Evolutionary conservation across 2,113 vertebrate genomes (phyloP), one percentile per base, ranked within the genome.

Genomic region (Tyto alba): DNA sequence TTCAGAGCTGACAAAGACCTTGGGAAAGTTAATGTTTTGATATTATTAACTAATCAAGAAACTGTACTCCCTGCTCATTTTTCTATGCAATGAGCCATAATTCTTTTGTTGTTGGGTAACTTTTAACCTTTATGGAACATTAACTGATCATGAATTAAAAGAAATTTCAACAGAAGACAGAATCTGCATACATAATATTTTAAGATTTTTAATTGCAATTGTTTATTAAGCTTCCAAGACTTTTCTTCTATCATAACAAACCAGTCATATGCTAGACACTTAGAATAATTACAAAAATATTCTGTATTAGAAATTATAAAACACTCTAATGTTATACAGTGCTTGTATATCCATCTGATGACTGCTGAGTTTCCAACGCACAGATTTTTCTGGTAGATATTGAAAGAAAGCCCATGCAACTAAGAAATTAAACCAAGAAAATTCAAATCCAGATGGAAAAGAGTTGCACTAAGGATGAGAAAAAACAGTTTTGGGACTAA

Each of bases 21-120:
- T 96, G 89, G 75, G 95, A 95, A 97, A 98, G 95, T 97, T 96
- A 96, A 95, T 94, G 96, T 96, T 97, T 96, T 95, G 67, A 93
- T 96, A 40, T 96, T 97, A 95, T 96, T 95, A 98, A 97, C 76
- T 96, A 94, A 95, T 93, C 90, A 89, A 92, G 88, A 89, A 87
- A 79, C 63, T 57, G 7, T 89, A 97, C 75, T 96, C 80, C 90
- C 72, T 62, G 74, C 26, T 95, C 85, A 92, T 97, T 96, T 95
- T 96, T 95, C 88, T 90, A 62, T 64, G 82, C 93, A 96, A 88
- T 89, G 95, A 97, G 66, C 78, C 82, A 57, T 89, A 93, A 92
- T 98, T 53, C 88, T 95, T 97, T 94, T 97, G 81, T 94, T 97
- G 79, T 95, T 93, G 62, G 56, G n/a, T 97, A 93, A 90, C 75